Percentiles rank a stretch among this genome's conserved stretches.
Conservation (phyloP, 2,797 vertebrate genomes). For the Alfaro cultratus region DNA sequence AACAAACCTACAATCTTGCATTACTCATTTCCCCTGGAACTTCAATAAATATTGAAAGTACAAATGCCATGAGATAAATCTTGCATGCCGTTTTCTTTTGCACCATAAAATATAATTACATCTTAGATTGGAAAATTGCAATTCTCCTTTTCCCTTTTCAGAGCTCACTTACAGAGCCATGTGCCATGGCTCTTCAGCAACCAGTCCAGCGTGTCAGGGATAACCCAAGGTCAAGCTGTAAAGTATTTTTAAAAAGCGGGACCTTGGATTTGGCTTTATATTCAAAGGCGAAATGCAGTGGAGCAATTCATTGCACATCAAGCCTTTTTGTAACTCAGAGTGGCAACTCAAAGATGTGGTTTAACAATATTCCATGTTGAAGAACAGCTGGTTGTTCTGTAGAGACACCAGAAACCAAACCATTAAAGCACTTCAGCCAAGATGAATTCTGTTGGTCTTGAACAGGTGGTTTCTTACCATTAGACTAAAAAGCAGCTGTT, state of each 20-base stretch:
- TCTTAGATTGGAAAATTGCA: conserved; percentile 53
- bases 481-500: conserved; percentile 52
- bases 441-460: conserved; percentile 28
- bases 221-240: conserved; percentile 66
- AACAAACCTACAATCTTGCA: conserved; percentile 35
- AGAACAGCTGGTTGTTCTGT: conserved; percentile 58
- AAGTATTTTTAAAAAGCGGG: conserved; percentile 69
- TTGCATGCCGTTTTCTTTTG: conserved; percentile 52
- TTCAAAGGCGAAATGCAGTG: conserved; percentile 57
- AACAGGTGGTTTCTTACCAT: conserved; percentile 55
- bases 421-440: conserved; percentile 30
- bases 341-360: conserved; percentile 51
- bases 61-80: conserved; percentile 51
- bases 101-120: conserved; percentile 69
- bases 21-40: conserved; percentile 28
- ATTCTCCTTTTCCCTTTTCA: conserved; percentile 35
- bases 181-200: conserved; percentile 33
- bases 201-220: conserved; percentile 62
- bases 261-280: conserved; percentile 60
- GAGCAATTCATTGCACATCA: conserved; percentile 48
- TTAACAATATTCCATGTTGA: conserved; percentile 56
- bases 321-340: conserved; percentile 51
- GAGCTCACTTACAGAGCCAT: conserved; percentile 48
- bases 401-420: conserved; percentile 39
- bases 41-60: conserved; percentile 38